Evolutionary conservation across 2,797 vertebrate species (phyloP), one percentile per base, ranked within the genome.

Genomic region (Poeciliopsis turneri): DNA sequence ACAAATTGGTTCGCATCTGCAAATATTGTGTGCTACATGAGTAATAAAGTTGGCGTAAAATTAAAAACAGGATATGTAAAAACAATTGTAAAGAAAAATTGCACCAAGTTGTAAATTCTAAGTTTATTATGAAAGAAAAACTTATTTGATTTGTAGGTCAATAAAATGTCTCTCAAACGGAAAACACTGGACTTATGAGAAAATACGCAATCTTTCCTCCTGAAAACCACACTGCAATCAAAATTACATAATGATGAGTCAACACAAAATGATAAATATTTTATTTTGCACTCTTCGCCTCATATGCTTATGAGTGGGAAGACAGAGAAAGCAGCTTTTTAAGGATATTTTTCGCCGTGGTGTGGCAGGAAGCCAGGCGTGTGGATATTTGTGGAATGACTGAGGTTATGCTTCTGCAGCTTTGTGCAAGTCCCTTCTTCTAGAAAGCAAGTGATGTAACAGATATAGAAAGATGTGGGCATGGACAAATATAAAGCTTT

Each of bases 191-290:
- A 78, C 75, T 39, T 59, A 59, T 43, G 39, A 25, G 30, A 30
- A 78, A 68, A 77, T 6, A 23, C 1, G 64, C 36, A 39, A 59
- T 39, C 72, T 73, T 49, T 53, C 41, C 72, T 76, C 86, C 74
- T 86, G 85, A 75, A 78, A 84, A 72, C 77, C 59, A 80, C 33
- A 39, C 12, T 5, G 73, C 84, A 86, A 87, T 85, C 84, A 82
- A 87, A 86, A 91, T 94, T 94, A 93, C 85, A 87, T 93, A 93
- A 93, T 88, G 82, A 89, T 93, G 91, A 93, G 89, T 92, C 92
- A 92, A 83, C 87, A 83, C 74, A 83, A 82, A 85, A 80, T 71
- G 68, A 64, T 45, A n/a, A 85, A 92, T 92, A 90, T 89, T 85
- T 83, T 66, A 30, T 77, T 83, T 82, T 82, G 78, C 79, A 30